phyloP scores from a whole-genome alignment of 2,113 vertebrate genomes.

The Damaliscus lunatus region DNA sequence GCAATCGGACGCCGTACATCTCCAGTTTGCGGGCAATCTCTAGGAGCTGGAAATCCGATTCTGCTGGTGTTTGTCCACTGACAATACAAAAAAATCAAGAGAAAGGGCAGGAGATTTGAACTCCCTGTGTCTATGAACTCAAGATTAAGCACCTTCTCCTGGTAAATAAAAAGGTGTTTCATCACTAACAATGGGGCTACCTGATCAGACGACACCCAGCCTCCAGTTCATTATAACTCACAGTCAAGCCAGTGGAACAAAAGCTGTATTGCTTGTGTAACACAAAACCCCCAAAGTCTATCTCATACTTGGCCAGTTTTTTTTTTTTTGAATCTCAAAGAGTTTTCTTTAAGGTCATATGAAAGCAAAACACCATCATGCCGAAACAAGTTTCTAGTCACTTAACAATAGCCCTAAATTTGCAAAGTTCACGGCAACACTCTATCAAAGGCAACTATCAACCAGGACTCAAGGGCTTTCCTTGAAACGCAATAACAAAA shows the following conservation, averaged over 20 bases:
- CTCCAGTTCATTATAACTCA: neutral
- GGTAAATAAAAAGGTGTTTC: constrained; percentile 70
- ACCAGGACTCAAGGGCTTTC: neutral
- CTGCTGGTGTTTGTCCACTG: constrained; percentile 96
- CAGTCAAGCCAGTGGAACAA: neutral
- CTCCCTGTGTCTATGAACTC: constrained; percentile 65
- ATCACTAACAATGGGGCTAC: constrained; percentile 46
- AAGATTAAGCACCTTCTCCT: constrained; percentile 59
- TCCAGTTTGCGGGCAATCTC: constrained; percentile 95
- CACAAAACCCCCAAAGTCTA: constrained; percentile 38
- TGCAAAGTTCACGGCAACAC: neutral
- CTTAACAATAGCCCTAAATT: neutral
- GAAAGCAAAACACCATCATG: constrained; percentile 18
- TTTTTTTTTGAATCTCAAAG: constrained; percentile 17
- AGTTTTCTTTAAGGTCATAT: constrained; percentile 48
- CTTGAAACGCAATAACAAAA: neutral
- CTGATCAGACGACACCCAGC: neutral
- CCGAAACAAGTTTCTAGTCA: constrained; percentile 27
- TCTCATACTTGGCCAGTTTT: neutral
- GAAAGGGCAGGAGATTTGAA: constrained; percentile 53
- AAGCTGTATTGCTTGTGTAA: constrained; percentile 47
- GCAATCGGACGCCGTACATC: constrained; percentile 95
- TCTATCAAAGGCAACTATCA: neutral
- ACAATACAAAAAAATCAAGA: constrained; percentile 65
- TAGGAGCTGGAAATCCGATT: constrained; percentile 95